Conservation (phyloP, 2,113 vertebrate species). For the Tetrax tetrax region DNA sequence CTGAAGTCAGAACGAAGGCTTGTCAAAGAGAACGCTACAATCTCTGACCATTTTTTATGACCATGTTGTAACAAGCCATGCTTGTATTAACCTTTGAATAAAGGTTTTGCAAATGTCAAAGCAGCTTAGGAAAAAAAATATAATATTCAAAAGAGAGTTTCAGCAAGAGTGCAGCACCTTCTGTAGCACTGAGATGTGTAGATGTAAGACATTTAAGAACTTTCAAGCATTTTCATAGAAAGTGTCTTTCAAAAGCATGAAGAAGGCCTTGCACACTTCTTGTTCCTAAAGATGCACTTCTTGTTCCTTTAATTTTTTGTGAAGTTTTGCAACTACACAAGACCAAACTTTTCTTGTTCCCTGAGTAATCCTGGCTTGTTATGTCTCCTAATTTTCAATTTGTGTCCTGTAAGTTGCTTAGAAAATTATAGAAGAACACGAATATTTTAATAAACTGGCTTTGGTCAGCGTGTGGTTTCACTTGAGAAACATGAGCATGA, state of each 20-base stretch:
- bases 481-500: background rate
- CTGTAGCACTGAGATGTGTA: background rate
- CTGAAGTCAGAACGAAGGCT: background rate
- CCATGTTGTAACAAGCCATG: background rate
- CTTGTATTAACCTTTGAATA: background rate
- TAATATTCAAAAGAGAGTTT: background rate
- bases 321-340: background rate
- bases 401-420: background rate
- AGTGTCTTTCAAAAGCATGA: background rate
- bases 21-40: background rate
- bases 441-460: slow-evolving; percentile 11
- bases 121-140: background rate
- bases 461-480: slow-evolving; percentile 31
- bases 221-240: background rate
- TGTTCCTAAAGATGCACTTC: background rate
- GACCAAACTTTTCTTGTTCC: background rate
- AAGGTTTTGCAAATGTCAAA: background rate
- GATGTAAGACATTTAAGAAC: background rate
- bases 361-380: background rate
- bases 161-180: background rate
- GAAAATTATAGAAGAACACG: background rate
- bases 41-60: background rate
- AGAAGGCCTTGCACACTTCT: no score
- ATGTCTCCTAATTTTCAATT: background rate
- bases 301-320: background rate